Percentiles rank a stretch among this genome's conserved stretches.
phyloP scores from a whole-genome alignment of 2,888 invertebrate species.

The Andrena marginata region DNA sequence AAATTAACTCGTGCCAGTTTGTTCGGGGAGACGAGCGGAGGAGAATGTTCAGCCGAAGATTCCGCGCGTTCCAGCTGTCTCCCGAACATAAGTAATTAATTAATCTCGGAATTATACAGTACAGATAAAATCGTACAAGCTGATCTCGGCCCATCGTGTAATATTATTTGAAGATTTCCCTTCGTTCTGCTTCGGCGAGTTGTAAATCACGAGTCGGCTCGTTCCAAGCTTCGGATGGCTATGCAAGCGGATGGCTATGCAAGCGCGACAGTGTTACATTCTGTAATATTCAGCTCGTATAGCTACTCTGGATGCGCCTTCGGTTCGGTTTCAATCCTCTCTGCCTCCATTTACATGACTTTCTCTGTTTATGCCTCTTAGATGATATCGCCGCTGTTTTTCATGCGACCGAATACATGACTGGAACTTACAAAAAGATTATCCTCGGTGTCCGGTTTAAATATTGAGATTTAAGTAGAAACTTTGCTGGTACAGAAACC shows the following conservation, averaged over 20 bases:
- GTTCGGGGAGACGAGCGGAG: constrained; percentile 38
- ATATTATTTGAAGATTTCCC: background rate
- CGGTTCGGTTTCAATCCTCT: constrained; percentile 46
- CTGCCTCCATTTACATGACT: constrained; percentile 57
- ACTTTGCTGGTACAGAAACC: background rate
- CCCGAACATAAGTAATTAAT: constrained; percentile 59
- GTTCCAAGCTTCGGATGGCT: background rate
- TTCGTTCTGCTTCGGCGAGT: background rate
- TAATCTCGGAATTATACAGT: constrained; percentile 57
- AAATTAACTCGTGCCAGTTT: constrained; percentile 31
- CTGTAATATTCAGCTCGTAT: constrained; percentile 54
- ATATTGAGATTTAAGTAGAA: constrained; percentile 46
- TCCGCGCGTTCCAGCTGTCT: constrained; percentile 62
- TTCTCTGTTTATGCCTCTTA: constrained; percentile 53
- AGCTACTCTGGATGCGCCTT: constrained; percentile 54
- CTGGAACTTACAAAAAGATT: constrained; percentile 26
- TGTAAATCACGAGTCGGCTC: background rate
- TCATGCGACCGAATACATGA: constrained; percentile 38
- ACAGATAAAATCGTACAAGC: constrained; percentile 25
- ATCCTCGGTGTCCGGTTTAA: constrained; percentile 21
- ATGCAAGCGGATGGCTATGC: no score
- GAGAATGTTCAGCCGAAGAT: constrained; percentile 56
- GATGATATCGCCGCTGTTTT: constrained; percentile 55
- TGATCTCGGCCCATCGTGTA: background rate
- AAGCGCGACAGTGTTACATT: constrained; percentile 50